Conservation (phyloP, 1,140 invertebrate species). For the Calephelis nemesis region DNA sequence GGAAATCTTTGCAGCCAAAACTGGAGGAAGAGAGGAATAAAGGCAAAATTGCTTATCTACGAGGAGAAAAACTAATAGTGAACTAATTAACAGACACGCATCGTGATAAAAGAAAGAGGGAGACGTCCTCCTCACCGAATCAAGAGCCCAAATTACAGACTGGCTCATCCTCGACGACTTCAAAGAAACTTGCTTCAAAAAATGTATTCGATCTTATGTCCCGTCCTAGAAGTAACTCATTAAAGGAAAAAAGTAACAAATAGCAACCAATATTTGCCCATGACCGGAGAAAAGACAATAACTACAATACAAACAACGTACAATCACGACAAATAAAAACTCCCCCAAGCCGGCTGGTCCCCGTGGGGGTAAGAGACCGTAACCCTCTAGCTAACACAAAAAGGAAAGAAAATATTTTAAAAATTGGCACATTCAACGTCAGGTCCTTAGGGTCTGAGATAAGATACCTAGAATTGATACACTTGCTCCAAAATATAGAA, state of each 20-base stretch:
- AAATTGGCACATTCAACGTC: conserved; percentile 3
- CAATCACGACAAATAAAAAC: neutral
- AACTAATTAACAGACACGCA: conserved; percentile 9
- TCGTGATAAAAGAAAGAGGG: conserved; percentile 21
- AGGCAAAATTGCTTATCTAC: conserved; percentile 19
- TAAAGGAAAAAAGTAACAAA: neutral
- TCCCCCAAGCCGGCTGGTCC: conserved; percentile 10
- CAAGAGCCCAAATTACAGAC: neutral
- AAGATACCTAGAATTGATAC: neutral
- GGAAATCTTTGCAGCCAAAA: conserved; percentile 17
- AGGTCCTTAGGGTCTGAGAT: neutral
- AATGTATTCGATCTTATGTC: conserved; percentile 6
- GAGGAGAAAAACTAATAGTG: conserved; percentile 14
- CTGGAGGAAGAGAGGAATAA: conserved; percentile 22
- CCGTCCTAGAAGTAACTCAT: conserved; percentile 5
- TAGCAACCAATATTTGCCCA: conserved; percentile 11
- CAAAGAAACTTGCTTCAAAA: conserved; percentile 13
- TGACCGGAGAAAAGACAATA: neutral
- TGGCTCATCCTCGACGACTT: neutral
- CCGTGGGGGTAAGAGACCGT: neutral
- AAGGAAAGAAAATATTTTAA: neutral
- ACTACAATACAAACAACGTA: neutral
- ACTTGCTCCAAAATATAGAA: neutral
- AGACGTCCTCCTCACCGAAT: neutral
- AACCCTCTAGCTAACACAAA: conserved; percentile 12